Conservation (phyloP, 2,797 vertebrate species). For the Galago senegalensis region DNA sequence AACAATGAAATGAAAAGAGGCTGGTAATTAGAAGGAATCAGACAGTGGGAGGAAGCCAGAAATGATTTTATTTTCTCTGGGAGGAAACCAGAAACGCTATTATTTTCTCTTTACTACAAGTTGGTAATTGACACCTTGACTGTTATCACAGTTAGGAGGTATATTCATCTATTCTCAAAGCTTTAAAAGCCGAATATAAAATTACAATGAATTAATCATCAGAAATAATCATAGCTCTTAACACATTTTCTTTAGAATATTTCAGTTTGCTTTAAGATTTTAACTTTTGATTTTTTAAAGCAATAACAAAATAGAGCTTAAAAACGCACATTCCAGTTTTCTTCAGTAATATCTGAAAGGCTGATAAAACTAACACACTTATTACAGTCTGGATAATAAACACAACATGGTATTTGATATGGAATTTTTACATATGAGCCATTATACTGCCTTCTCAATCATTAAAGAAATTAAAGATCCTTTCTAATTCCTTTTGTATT, state of each 20-base stretch:
- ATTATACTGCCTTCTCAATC: background rate
- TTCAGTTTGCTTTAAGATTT: slow-evolving; percentile 18
- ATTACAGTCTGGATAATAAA: background rate
- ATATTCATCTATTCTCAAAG: background rate
- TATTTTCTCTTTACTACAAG: background rate
- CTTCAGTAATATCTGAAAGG: background rate
- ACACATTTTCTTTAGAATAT: background rate
- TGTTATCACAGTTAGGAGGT: background rate
- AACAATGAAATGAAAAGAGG: slow-evolving; percentile 10
- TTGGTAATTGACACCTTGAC: background rate
- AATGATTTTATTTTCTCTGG: background rate
- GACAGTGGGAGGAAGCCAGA: background rate
- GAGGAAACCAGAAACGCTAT: background rate
- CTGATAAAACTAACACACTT: background rate
- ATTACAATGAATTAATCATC: background rate
- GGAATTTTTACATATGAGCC: background rate
- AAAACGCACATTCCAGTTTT: background rate
- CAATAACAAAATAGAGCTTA: background rate
- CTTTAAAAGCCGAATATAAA: slow-evolving; percentile 21
- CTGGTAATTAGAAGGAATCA: background rate
- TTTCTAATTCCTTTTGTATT: background rate
- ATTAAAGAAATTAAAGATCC: background rate
- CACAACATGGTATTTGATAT: background rate
- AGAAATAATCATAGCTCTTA: background rate
- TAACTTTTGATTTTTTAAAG: slow-evolving; percentile 42